Evolutionary conservation across 2,113 vertebrate genomes (phyloP).

Genomic region (Donacobius atricapilla): DNA sequence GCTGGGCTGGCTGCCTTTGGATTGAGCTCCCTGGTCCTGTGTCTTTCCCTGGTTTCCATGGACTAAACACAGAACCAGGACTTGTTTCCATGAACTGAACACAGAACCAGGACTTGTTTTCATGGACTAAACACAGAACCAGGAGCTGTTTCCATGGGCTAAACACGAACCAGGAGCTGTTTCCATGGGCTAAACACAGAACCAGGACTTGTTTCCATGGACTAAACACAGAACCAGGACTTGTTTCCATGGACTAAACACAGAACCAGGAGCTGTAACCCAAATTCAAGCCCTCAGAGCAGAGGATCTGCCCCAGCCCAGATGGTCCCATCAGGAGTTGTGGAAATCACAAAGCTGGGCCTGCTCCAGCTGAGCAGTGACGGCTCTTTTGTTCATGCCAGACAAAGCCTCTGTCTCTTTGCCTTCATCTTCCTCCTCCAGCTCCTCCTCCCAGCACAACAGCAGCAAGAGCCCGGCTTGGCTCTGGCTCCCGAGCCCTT

Average conservation of each 20-base stretch:
- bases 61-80: background rate
- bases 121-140: accelerated
- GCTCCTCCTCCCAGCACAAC: background rate
- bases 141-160: accelerated
- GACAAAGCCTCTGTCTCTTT: background rate
- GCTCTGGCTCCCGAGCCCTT: background rate
- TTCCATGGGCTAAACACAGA: background rate
- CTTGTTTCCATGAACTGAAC: background rate
- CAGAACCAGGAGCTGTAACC: accelerated
- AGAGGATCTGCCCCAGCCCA: background rate
- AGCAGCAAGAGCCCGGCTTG: background rate
- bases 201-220: background rate
- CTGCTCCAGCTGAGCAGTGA: background rate
- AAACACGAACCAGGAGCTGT: background rate
- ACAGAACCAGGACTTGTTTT: background rate
- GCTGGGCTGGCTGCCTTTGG: background rate
- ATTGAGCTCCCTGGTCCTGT: accelerated
- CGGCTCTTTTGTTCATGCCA: background rate
- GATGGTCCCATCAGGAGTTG: background rate
- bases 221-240: background rate
- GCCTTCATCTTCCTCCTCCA: background rate
- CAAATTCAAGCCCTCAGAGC: too few relatives aligned
- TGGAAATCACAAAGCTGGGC: background rate
- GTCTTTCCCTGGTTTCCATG: background rate
- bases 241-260: background rate